phyloP scores from a whole-genome alignment of 2,888 invertebrate genomes.

The Eutolmus rufibarbis region DNA sequence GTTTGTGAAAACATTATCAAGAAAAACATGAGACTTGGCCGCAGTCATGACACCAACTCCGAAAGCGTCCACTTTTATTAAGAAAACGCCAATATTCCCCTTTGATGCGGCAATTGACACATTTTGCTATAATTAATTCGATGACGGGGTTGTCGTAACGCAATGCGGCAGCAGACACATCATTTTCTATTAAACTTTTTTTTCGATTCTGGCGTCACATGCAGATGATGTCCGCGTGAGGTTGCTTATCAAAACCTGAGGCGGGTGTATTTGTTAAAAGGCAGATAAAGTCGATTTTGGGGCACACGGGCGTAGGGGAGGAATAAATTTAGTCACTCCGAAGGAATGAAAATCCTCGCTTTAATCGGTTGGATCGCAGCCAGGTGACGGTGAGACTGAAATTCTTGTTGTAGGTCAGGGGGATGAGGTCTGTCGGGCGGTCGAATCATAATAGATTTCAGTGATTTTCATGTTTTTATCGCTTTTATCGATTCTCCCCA shows the following conservation, averaged over 20 bases:
- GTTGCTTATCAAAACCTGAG: background rate
- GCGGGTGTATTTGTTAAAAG: background rate
- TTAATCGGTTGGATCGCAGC: background rate
- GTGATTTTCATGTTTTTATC: background rate
- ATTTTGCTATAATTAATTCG: background rate
- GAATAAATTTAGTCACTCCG: background rate
- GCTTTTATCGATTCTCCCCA: background rate
- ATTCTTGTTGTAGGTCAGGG: background rate
- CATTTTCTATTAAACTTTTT: background rate
- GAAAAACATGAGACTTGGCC: background rate
- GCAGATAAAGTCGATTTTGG: background rate
- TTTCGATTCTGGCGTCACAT: background rate
- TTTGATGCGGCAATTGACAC: background rate
- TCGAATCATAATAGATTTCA: background rate
- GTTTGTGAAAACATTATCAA: background rate
- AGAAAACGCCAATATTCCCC: background rate
- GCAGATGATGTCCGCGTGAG: background rate
- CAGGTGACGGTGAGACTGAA: constrained; percentile 25
- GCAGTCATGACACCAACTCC: background rate
- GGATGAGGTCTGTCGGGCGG: background rate
- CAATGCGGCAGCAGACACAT: background rate
- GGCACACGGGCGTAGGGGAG: background rate
- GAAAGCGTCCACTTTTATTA: background rate
- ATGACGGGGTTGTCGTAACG: background rate
- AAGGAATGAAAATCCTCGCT: background rate